Percentiles rank a stretch among this genome's conserved stretches.
Evolutionary conservation across 2,888 invertebrate species (phyloP).

Genomic region (Nebria salina): DNA sequence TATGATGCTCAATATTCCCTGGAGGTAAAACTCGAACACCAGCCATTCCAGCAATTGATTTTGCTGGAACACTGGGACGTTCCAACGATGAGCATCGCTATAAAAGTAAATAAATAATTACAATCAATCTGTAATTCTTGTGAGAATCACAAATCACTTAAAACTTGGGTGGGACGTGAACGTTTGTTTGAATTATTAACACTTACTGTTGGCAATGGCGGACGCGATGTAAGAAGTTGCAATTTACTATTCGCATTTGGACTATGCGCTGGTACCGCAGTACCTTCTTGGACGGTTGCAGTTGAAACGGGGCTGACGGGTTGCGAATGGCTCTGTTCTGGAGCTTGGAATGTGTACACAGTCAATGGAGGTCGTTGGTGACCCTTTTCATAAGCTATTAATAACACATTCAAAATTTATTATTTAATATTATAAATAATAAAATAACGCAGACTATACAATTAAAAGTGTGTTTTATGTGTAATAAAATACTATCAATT

Average conservation of each 20-base stretch:
- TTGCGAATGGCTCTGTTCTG: constrained; percentile 69
- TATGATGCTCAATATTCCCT: constrained; percentile 67
- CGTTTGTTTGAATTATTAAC: neutral
- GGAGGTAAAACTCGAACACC: constrained; percentile 61
- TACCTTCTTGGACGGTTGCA: constrained; percentile 48
- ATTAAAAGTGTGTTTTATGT: no score
- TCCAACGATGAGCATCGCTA: constrained; percentile 88
- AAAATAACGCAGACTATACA: no score
- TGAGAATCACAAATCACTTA: neutral
- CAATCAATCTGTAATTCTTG: neutral
- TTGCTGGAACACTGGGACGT: constrained; percentile 71
- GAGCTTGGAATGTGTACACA: constrained; percentile 88
- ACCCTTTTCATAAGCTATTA: constrained; percentile 82
- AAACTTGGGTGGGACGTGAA: neutral
- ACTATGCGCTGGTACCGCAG: constrained; percentile 52
- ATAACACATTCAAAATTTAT: constrained; percentile 29
- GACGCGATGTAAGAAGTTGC: constrained; percentile 63
- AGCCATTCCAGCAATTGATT: constrained; percentile 61
- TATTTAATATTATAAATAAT: no score
- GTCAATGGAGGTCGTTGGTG: constrained; percentile 87
- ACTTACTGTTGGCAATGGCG: constrained; percentile 76
- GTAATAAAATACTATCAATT: no score
- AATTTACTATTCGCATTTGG: constrained; percentile 53
- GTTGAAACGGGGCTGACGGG: constrained; percentile 64
- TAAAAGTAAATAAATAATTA: constrained; percentile 44